Evolutionary conservation across 2,888 invertebrate genomes (phyloP).

Genomic region (Matsumyia berberina): DNA sequence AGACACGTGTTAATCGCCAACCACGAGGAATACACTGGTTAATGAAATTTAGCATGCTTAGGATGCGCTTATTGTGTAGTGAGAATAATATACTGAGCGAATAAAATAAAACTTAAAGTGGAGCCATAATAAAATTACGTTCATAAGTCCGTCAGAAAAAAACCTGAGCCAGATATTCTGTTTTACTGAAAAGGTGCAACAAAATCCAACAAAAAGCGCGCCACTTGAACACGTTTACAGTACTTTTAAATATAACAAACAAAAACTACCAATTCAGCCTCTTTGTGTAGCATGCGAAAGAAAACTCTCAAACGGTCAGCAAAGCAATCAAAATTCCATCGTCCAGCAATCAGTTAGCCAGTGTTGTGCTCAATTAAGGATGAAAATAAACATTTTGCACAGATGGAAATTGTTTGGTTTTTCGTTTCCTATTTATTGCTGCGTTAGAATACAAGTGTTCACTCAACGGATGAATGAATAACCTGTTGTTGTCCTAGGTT

Average conservation of each 20-base stretch:
- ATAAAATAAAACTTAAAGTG: no score
- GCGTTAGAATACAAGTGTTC: slow-evolving; percentile 45
- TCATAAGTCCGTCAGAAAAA: slow-evolving; percentile 4
- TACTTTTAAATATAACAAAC: not conserved
- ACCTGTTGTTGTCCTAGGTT: slow-evolving; percentile 61
- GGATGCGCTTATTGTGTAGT: no score
- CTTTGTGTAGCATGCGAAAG: slow-evolving; percentile 29
- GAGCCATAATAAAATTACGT: no score
- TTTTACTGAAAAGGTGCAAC: not conserved
- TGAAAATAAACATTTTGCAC: slow-evolving; percentile 69
- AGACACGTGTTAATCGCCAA: no score
- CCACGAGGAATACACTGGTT: no score
- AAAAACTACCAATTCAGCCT: not conserved
- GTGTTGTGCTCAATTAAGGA: slow-evolving; percentile 67
- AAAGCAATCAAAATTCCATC: slow-evolving; percentile 72
- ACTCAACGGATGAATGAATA: slow-evolving; percentile 59
- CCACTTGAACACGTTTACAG: not conserved
- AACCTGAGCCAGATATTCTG: not conserved
- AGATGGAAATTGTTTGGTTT: slow-evolving; percentile 68
- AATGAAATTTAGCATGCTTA: no score
- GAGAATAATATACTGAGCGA: no score
- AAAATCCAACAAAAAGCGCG: not conserved
- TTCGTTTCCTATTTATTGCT: slow-evolving; percentile 37
- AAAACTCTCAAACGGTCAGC: slow-evolving; percentile 43
- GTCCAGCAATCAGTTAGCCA: slow-evolving; percentile 36